A percentile compares a stretch with the other conserved stretches of the same genome.
Conservation (phyloP, 2,113 vertebrate species). For the Oncorhynchus masou region DNA sequence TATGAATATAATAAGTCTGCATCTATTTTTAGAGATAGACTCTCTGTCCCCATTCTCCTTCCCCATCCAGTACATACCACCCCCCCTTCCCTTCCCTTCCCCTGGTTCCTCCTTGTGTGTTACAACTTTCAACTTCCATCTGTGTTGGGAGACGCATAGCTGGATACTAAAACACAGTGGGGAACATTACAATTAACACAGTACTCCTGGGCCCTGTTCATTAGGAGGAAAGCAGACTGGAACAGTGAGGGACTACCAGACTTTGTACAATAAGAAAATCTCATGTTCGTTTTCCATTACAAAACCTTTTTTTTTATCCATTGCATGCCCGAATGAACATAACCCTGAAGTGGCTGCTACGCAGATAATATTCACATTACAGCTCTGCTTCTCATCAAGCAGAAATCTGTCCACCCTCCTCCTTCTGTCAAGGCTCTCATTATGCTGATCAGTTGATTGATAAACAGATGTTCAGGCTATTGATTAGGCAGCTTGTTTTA, state of each 20-base stretch:
- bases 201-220: not conserved
- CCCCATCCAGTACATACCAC: not conserved
- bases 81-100: not conserved
- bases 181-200: conserved; percentile 30
- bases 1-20: conserved; percentile 12
- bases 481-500: conserved; percentile 21
- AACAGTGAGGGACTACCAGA: too few relatives aligned
- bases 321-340: too few relatives aligned
- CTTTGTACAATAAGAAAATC: too few relatives aligned
- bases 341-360: conserved; percentile 31
- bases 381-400: not conserved
- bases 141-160: conserved; percentile 1
- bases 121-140: not conserved
- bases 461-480: not conserved
- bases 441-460: conserved; percentile 10
- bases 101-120: conserved; percentile 12
- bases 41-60: conserved; percentile 5
- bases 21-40: conserved; percentile 59
- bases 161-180: conserved; percentile 42
- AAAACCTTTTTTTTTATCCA: too few relatives aligned
- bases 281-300: too few relatives aligned
- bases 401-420: not conserved
- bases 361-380: conserved; percentile 37
- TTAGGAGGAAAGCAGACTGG: too few relatives aligned
- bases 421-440: not conserved